A percentile compares a stretch with the other conserved stretches of the same genome.
Evolutionary conservation across 1,140 invertebrate species (phyloP).

Genomic region (Drosophila pseudoananassae): DNA sequence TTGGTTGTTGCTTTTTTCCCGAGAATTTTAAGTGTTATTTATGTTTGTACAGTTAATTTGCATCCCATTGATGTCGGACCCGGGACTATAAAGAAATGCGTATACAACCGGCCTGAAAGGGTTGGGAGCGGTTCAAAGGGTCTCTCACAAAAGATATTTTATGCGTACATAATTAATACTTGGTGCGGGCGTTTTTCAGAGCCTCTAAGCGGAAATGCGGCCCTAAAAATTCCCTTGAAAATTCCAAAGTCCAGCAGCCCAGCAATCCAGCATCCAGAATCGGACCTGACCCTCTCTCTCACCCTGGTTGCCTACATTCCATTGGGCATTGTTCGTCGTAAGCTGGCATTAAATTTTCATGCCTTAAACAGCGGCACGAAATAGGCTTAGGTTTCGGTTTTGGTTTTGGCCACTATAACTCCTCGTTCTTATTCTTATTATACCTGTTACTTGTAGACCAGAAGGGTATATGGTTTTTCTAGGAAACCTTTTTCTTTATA

Average conservation of each 20-base stretch:
- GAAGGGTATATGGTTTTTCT: neutral
- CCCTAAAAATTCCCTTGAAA: conserved; percentile 62
- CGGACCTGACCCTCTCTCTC: conserved; percentile 3
- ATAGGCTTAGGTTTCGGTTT: conserved; percentile 68
- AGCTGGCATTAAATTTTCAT: conserved; percentile 81
- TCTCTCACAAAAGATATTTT: conserved; percentile 74
- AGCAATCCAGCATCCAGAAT: neutral
- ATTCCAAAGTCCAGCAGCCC: conserved; percentile 11
- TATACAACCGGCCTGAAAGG: conserved; percentile 27
- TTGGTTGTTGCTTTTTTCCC: conserved; percentile 34
- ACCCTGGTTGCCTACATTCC: conserved; percentile 37
- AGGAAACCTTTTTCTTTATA: neutral
- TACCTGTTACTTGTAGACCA: neutral
- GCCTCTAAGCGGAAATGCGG: conserved; percentile 69
- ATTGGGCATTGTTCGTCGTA: conserved; percentile 59
- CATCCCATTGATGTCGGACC: conserved; percentile 73
- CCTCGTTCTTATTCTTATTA: conserved; percentile 5
- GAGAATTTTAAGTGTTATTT: conserved; percentile 79
- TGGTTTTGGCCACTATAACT: conserved; percentile 14
- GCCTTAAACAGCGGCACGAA: conserved; percentile 77
- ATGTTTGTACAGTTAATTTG: conserved; percentile 83
- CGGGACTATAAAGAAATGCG: conserved; percentile 18
- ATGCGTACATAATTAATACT: conserved; percentile 82
- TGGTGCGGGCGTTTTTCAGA: conserved; percentile 26
- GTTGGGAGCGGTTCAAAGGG: conserved; percentile 56